Conservation (phyloP, 2,888 invertebrate genomes). For the Coenonympha glycerion region DNA sequence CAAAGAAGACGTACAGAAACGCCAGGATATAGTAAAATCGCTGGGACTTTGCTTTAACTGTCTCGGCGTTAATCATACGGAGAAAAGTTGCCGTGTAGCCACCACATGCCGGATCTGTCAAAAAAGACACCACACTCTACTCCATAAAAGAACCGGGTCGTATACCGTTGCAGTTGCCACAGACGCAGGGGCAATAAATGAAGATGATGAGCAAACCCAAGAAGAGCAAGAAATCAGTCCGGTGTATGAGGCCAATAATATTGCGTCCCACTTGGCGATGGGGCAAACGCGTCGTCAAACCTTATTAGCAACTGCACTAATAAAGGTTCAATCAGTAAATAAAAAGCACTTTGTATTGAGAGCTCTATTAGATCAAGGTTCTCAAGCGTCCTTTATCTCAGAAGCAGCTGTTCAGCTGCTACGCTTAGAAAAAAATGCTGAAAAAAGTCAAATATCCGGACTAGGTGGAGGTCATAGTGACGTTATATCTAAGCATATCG, state of each 20-base stretch:
- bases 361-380: slow-evolving; percentile 30
- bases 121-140: too few species aligned
- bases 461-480: neutral
- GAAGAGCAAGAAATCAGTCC: neutral
- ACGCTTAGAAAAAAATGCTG: neutral
- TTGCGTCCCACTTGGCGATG: slow-evolving; percentile 4
- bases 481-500: neutral
- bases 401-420: slow-evolving; percentile 12
- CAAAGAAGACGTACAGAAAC: neutral
- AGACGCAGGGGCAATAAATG: neutral
- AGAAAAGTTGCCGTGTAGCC: neutral
- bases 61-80: neutral
- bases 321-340: slow-evolving; percentile 19
- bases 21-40: neutral
- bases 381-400: slow-evolving; percentile 20
- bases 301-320: slow-evolving; percentile 28
- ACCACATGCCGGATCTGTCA: neutral
- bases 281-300: slow-evolving; percentile 1
- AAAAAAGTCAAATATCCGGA: neutral
- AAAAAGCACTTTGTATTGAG: slow-evolving; percentile 18
- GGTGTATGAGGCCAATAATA: slow-evolving; percentile 5
- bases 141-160: too few species aligned
- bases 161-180: neutral
- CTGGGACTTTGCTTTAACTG: neutral
- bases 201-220: too few species aligned